These are phyloP conservation scores for Aegithalos caudatus DNA, from an alignment of 2,113 vertebrate genomes.

Conservation along the genomic window DNA sequence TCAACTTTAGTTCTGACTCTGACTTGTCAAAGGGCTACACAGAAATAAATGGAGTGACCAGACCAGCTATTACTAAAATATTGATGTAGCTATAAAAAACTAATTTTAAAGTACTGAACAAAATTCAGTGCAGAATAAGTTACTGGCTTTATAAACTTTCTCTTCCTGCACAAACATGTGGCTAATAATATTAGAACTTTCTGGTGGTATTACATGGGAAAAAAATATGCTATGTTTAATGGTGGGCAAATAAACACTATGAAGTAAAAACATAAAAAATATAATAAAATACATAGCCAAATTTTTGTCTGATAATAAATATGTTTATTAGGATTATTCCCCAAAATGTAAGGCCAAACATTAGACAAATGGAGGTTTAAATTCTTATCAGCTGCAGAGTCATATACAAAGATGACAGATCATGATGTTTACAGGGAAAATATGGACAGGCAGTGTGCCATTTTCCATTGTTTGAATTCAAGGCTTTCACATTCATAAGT, in stretches of 20 bases:
- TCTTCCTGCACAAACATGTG: neutral
- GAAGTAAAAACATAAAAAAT: neutral
- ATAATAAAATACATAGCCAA: neutral
- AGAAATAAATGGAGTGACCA: neutral
- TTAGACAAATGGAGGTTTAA: neutral
- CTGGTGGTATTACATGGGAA: neutral
- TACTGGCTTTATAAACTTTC: neutral
- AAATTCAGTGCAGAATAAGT: neutral
- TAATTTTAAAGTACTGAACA: neutral
- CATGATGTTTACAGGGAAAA: neutral
- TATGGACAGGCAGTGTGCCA: neutral
- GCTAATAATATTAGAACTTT: neutral
- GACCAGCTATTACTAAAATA: neutral
- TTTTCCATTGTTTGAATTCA: neutral
- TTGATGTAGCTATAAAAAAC: neutral
- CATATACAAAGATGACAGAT: neutral
- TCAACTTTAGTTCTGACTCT: neutral
- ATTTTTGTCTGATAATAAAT: neutral
- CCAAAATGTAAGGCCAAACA: neutral
- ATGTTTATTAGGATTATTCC: neutral
- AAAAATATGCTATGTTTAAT: neutral
- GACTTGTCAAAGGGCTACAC: neutral
- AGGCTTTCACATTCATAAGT: neutral
- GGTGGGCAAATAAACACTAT: neutral
- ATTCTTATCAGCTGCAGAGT: neutral